These are phyloP conservation scores for Tethya wilhelma DNA, from an alignment of 37 sponge, comb jelly and placozoan species.

Conservation along the genomic window DNA sequence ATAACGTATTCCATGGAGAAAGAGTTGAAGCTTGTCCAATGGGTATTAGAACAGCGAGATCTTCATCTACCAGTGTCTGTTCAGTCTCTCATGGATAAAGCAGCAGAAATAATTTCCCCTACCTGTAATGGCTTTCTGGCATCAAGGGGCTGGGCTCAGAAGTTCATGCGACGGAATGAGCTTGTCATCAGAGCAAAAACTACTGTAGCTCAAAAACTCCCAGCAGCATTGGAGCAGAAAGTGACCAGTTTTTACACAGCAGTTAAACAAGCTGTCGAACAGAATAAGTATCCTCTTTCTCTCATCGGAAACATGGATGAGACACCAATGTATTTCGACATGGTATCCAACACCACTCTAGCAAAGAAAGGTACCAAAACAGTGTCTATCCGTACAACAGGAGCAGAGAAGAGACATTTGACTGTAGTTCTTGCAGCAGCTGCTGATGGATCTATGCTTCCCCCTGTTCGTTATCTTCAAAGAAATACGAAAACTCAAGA, in stretches of 20 bases:
- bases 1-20: not conserved
- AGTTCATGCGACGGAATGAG: slow-evolving; percentile 33
- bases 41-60: slow-evolving; percentile 31
- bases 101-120: slow-evolving; percentile 1
- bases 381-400: slow-evolving; percentile 1
- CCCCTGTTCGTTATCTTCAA: slow-evolving; percentile 19
- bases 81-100: slow-evolving; percentile 4
- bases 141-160: slow-evolving; percentile 31
- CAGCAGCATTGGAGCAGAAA: slow-evolving; percentile 33
- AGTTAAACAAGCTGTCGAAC: not conserved
- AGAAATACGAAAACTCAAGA: not conserved
- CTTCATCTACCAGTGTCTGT: slow-evolving; percentile 21
- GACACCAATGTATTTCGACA: slow-evolving; percentile 24
- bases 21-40: slow-evolving; percentile 14
- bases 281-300: not conserved
- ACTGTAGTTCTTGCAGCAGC: slow-evolving; percentile 25
- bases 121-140: not conserved
- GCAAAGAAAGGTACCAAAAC: slow-evolving; percentile 6
- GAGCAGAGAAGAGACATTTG: slow-evolving; percentile 17
- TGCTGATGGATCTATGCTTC: slow-evolving; percentile 19
- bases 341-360: not conserved
- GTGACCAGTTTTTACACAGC: not conserved
- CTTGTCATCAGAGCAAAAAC: slow-evolving; percentile 12
- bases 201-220: slow-evolving; percentile 33
- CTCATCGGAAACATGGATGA: slow-evolving; percentile 37